Evolutionary conservation across 2,888 invertebrate species (phyloP), one percentile per base, ranked within the genome.

Genomic region (Oxycera nigricornis): DNA sequence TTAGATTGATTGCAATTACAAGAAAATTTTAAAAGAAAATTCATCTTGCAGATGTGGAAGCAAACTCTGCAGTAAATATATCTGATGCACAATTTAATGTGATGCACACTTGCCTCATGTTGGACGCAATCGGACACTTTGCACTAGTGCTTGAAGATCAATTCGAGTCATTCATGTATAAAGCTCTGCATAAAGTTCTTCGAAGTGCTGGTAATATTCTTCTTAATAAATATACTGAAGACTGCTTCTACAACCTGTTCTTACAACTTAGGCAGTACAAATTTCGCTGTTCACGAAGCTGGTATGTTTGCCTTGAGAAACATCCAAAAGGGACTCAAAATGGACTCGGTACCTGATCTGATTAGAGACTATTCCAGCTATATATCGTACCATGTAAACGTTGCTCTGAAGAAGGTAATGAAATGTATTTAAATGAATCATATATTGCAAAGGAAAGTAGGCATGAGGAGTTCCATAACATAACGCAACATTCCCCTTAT

Each of bases 291-390:
- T 0, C 89, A 90, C 80, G 80, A 87, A 55, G 88, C 91, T 0
- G 92, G 92, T 0, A 82, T 88, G 72, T 86, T 86, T 77, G 87
- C 91, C 0, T 84, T 92, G 4, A 82, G 86, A 55, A 87, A 87
- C 72, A 87, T 93, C 28, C 88, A 91, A 7, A 74, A 79, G 39
- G 89, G 91, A 0, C 87, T 90, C 78, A 88, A 87, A 0, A 88
- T 88, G 81, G 77, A 79, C 0, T 83, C 85, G 73, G 87, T 91
- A 2, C 86, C 88, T 0, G 87, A 89, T n/a, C 87, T 94, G 24
- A 87, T 94, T 75, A 88, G 88, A 68, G 81, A 83, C 41, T 93
- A 94, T 81, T 89, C 91, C 0, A 93, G 94, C 82, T 94, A 93
- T 81, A 88, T 93, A 81, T 90, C 91, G 0, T 90, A 89, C 80